Percentiles rank a stretch among this genome's conserved stretches.
Conservation (phyloP, 2,113 vertebrate genomes). For the Pelecanoides urinatrix region DNA sequence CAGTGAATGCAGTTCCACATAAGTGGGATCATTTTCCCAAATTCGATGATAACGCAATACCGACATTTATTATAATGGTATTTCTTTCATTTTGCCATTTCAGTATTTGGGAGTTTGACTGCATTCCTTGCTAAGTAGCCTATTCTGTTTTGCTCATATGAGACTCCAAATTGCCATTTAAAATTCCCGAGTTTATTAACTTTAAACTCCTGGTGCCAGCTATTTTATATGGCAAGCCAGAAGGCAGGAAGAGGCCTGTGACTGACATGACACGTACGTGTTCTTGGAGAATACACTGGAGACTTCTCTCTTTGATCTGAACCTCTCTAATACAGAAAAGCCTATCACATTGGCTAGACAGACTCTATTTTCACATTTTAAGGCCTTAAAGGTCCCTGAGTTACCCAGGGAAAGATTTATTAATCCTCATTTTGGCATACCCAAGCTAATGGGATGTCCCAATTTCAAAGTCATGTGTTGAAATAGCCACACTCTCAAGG, state of each 20-base stretch:
- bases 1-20: not conserved
- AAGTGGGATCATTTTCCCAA: not conserved
- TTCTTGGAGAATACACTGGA: not conserved
- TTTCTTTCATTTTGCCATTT: not conserved
- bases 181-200: not conserved
- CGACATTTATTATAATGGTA: not conserved
- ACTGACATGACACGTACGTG: fast-evolving
- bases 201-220: not conserved
- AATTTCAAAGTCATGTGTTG: not conserved
- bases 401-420: not conserved
- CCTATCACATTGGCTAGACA: not conserved
- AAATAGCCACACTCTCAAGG: not conserved
- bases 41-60: not conserved
- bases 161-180: not conserved
- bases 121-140: not conserved
- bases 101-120: not conserved
- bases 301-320: not conserved
- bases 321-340: not conserved
- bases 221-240: not conserved
- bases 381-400: not conserved
- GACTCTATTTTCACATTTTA: not conserved
- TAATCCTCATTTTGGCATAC: not conserved
- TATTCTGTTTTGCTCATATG: not conserved
- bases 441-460: not conserved
- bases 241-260: not conserved